phyloP scores from a whole-genome alignment of 2,797 vertebrate species.

The Lophius americanus region DNA sequence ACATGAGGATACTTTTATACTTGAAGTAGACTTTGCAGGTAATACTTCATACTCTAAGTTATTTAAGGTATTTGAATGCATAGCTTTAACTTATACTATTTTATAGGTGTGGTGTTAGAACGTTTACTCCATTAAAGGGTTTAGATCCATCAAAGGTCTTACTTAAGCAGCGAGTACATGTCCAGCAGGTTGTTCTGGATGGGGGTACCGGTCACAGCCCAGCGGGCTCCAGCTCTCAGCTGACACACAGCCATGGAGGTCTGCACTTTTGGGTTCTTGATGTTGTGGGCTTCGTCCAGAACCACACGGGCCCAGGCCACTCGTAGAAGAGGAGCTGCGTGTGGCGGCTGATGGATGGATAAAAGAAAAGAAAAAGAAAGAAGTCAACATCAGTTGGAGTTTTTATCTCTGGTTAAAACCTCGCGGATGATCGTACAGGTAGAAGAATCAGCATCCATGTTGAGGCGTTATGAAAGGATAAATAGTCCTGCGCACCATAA shows the following conservation, averaged over 20 bases:
- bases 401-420: too few species aligned
- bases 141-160: conserved; percentile 46
- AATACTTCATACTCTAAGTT: too few species aligned
- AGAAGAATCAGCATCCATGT: too few species aligned
- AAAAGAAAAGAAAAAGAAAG: rapidly evolving
- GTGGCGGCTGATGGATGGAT: conserved; percentile 47
- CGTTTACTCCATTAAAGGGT: too few species aligned
- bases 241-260: conserved; percentile 92
- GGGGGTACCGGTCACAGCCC: conserved; percentile 96
- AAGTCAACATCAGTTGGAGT: neutral
- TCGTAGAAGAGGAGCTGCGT: conserved; percentile 80
- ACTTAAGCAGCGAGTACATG: conserved; percentile 96
- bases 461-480: too few species aligned
- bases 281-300: conserved; percentile 94
- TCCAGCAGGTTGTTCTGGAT: conserved; percentile 98
- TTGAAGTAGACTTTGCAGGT: too few species aligned
- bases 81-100: too few species aligned
- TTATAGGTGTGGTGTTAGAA: too few species aligned
- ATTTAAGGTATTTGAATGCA: too few species aligned
- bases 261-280: conserved; percentile 95
- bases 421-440: neutral
- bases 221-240: conserved; percentile 87
- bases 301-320: conserved; percentile 90
- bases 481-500: too few species aligned
- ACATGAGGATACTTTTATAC: too few species aligned